Evolutionary conservation across 2,888 invertebrate species (phyloP).

Genomic region (Andrena dorsata): DNA sequence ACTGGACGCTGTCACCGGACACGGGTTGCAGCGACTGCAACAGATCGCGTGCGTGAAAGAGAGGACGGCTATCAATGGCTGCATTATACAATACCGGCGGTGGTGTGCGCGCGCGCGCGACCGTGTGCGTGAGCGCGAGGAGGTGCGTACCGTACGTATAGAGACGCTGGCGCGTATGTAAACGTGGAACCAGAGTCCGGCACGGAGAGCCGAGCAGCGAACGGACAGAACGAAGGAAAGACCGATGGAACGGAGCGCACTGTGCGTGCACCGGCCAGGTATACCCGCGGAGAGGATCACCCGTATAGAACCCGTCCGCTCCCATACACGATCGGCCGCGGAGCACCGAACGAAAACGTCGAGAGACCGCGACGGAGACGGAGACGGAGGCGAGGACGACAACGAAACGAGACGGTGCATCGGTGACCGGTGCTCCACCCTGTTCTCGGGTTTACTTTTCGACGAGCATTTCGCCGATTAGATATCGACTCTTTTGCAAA

Average conservation of each 20-base stretch:
- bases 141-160: neutral
- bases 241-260: slow-evolving; percentile 25
- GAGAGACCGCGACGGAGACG: slow-evolving; percentile 11
- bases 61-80: slow-evolving; percentile 84
- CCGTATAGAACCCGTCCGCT: slow-evolving; percentile 56
- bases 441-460: slow-evolving; percentile 76
- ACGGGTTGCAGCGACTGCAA: slow-evolving; percentile 83
- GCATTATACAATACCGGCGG: slow-evolving; percentile 81
- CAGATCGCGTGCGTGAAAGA: slow-evolving; percentile 84
- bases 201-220: slow-evolving; percentile 42
- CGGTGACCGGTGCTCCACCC: slow-evolving; percentile 70
- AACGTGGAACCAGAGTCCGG: slow-evolving; percentile 29
- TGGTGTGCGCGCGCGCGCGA: slow-evolving; percentile 60
- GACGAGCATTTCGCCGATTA: slow-evolving; percentile 78
- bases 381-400: too few relatives aligned
- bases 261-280: slow-evolving; percentile 56
- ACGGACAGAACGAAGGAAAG: slow-evolving; percentile 1
- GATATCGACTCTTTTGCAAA: slow-evolving; percentile 77
- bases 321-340: slow-evolving; percentile 15
- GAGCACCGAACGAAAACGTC: slow-evolving; percentile 43
- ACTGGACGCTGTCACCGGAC: slow-evolving; percentile 84
- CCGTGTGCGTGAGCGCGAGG: neutral
- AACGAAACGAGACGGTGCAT: slow-evolving; percentile 45
- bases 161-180: slow-evolving; percentile 19
- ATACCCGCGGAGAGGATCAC: slow-evolving; percentile 59